These are phyloP conservation scores for Idaea straminata DNA, from an alignment of 2,888 invertebrate species.

Conservation along the genomic window DNA sequence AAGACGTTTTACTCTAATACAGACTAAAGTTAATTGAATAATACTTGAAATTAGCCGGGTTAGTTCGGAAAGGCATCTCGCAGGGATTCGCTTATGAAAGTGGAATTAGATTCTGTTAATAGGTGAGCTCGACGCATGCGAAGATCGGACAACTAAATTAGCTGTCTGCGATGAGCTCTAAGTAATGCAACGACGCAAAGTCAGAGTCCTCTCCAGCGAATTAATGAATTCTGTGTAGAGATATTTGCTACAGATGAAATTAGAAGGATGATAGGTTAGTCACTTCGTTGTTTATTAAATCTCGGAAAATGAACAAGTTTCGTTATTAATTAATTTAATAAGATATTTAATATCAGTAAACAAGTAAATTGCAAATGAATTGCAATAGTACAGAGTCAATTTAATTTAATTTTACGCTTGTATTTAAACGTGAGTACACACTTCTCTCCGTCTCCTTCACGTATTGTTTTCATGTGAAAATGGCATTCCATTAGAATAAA, in stretches of 20 bases:
- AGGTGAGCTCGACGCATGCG: conserved; percentile 6
- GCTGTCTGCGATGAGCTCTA: conserved; percentile 10
- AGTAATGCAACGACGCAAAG: conserved; percentile 12
- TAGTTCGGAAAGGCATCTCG: conserved; percentile 19
- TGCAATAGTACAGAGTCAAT: not conserved
- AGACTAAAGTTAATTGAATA: conserved; percentile 56
- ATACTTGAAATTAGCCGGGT: conserved; percentile 39
- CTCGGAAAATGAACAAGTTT: not conserved
- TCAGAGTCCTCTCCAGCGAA: conserved; percentile 6
- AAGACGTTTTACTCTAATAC: conserved; percentile 52
- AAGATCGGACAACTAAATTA: conserved; percentile 20
- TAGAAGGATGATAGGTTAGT: not conserved
- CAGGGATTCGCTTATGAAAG: not conserved
- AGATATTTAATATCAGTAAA: not conserved
- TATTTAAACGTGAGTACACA: not conserved
- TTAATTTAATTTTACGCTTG: not conserved
- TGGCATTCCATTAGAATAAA: conserved; percentile 15
- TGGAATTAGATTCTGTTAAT: not conserved
- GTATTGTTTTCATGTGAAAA: conserved; percentile 8
- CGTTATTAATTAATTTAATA: not conserved
- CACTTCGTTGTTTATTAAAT: not conserved
- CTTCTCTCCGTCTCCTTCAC: not conserved
- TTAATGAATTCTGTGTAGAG: conserved; percentile 2
- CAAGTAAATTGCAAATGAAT: not conserved
- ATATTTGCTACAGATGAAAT: not conserved